Evolutionary conservation across 2,113 vertebrate species (phyloP).

Genomic region (Morphnarchus princeps): DNA sequence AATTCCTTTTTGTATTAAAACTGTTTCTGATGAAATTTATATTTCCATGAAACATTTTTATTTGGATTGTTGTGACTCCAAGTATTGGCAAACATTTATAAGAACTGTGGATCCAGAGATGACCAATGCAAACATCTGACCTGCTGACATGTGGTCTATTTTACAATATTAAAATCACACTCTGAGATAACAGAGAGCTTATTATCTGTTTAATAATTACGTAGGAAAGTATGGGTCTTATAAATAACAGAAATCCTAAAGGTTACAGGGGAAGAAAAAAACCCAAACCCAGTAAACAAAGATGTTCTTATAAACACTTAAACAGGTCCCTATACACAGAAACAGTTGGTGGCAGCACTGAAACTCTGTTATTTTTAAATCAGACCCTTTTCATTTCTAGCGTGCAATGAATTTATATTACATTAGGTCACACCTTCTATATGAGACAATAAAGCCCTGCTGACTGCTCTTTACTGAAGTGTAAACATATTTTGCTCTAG

Average conservation of each 20-base stretch:
- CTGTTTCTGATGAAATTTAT: background rate
- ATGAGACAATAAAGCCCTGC: background rate
- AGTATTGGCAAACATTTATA: background rate
- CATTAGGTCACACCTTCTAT: background rate
- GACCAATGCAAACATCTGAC: background rate
- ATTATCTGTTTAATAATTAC: background rate
- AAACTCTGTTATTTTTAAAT: background rate
- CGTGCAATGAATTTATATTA: background rate
- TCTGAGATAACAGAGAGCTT: background rate
- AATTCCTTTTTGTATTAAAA: background rate
- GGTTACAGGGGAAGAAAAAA: background rate
- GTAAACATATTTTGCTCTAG: background rate
- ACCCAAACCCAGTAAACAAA: background rate
- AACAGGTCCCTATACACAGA: background rate
- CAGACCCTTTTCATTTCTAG: background rate
- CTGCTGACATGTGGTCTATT: background rate
- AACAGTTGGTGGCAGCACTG: background rate
- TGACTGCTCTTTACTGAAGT: background rate
- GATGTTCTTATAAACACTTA: background rate
- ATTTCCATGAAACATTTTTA: background rate
- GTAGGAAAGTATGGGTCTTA: background rate
- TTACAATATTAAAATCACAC: background rate
- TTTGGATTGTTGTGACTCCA: background rate
- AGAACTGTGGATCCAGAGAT: background rate
- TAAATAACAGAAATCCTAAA: background rate